Conservation (phyloP, 2,113 vertebrate genomes). For the Meleagris gallopavo region DNA sequence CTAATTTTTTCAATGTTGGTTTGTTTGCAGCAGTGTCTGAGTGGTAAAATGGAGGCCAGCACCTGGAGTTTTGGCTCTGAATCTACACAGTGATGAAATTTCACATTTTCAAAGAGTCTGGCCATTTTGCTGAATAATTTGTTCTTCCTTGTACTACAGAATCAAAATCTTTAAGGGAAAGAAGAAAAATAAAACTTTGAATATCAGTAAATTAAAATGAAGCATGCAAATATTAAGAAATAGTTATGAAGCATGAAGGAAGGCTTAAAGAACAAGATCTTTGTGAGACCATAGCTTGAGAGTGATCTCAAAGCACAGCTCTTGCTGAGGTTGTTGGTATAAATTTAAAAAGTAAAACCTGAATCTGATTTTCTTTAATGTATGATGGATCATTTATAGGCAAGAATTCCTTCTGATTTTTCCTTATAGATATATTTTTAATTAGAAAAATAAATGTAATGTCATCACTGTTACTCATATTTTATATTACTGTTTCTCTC, state of each 20-base stretch:
- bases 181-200: background rate
- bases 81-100: background rate
- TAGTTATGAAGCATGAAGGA: background rate
- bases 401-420: background rate
- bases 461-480: accelerated
- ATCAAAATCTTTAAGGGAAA: background rate
- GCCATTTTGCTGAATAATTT: background rate
- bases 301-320: background rate
- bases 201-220: background rate
- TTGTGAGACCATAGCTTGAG: background rate
- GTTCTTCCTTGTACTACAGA: background rate
- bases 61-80: background rate
- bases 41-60: background rate
- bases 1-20: background rate
- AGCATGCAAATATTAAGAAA: background rate
- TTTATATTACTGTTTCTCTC: background rate
- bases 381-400: background rate
- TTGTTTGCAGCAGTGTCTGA: background rate
- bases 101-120: background rate
- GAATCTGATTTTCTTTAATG: background rate
- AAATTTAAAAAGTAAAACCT: background rate
- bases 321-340: background rate
- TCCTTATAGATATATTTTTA: background rate
- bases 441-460: background rate
- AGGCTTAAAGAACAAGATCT: background rate